Base-by-base conservation (phyloP, 2,113 vertebrate genomes). In the Notarius quadriscutis region DNA sequence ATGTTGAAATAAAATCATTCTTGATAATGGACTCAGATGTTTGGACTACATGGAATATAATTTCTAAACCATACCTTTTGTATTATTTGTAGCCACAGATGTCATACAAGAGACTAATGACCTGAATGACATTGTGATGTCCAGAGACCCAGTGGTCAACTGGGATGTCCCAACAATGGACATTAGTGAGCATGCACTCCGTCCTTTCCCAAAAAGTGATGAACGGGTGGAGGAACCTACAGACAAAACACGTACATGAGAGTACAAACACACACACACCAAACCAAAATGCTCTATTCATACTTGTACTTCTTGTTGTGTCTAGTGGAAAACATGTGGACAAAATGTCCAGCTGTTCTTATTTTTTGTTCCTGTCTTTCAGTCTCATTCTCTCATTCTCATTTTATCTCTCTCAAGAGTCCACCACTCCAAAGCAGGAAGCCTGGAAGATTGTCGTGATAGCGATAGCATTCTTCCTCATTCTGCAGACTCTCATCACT, bases 371-470 rank as follows among this genome's bases (percentile, higher is more conserved):
- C 50, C 74, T 27, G 6, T 8, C 77, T 55, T 20, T 53, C 48
- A 25, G 9, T 75, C 72, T 75, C 41, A 74, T 75, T 75, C 41
- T 51, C 41, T 51, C 50, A 48, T 15, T 5, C 27, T 88, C 12
- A 87, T 20, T 86, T 25, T 79, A 27, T 90, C 27, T 53, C 82
- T 89, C 65, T 85, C 53, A 57, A 87, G 82, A 84, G 78, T 83
- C 34, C 63, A 69, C 87, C 58, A 86, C 50, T 41, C 20, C 87
- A 78, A 89, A 90, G 62, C 90, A 94, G 72, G 92, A 95, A 81
- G 86, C 92, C n/a, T 96, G 95, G 95, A 94, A 94, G 91, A 95
- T 93, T 27, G 94, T 93, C 17, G 92, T 92, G 60, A 93, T 93
- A 89, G 92, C 89, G 51, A 89, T 93, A 88, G 93, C 93, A 57